Conservation (phyloP, 2,113 vertebrate species). For the Crotalus viridis region DNA sequence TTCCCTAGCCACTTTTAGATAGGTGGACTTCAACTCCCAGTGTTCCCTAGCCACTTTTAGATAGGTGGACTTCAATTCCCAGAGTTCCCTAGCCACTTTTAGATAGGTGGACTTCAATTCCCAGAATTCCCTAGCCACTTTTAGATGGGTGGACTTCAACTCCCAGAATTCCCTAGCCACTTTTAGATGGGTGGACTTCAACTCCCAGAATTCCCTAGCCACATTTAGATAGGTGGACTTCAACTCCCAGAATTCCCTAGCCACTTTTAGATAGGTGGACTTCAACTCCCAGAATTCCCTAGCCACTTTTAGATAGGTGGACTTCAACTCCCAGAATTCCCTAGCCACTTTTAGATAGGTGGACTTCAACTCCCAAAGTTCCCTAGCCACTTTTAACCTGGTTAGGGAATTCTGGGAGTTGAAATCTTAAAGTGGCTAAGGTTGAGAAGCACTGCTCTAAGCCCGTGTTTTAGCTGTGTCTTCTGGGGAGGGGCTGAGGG, state of each 20-base stretch:
- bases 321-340: neutral
- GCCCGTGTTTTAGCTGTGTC: too few species aligned
- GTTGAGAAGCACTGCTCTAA: too few species aligned
- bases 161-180: neutral
- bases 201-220: too few species aligned
- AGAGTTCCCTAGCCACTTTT: neutral
- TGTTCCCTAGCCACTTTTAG: too few species aligned
- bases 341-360: neutral
- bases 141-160: too few species aligned
- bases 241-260: neutral
- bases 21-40: neutral
- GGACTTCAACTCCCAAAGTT: neutral
- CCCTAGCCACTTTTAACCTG: neutral
- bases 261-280: neutral
- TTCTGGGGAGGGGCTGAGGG: too few species aligned
- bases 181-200: too few species aligned
- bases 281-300: neutral
- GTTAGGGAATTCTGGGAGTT: neutral
- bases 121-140: too few species aligned
- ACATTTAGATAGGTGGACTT: too few species aligned
- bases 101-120: neutral
- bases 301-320: too few species aligned
- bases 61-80: too few species aligned
- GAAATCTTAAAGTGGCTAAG: neutral
- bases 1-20: too few species aligned